Conservation (phyloP, 2,888 invertebrate species). For the Dynastes tityus region DNA sequence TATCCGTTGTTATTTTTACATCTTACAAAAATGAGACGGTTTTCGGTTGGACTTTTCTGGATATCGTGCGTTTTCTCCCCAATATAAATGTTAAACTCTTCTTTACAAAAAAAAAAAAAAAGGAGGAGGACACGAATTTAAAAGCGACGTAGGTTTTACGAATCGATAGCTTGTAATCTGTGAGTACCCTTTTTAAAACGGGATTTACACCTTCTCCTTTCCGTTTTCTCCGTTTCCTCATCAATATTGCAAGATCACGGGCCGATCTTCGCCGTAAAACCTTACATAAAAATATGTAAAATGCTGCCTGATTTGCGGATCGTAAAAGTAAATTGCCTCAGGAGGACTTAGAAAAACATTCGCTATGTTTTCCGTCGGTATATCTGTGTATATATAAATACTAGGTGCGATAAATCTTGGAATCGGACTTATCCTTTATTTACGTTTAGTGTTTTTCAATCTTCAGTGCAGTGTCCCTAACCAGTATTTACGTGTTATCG, state of each 20-base stretch:
- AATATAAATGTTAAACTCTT: conserved; percentile 28
- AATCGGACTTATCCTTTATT: conserved; percentile 3
- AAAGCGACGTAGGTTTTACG: conserved; percentile 1
- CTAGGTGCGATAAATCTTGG: conserved; percentile 25
- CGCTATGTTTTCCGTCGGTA: conserved; percentile 4
- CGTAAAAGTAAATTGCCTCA: conserved; percentile 42
- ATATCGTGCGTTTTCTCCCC: neutral
- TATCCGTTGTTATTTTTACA: conserved; percentile 16
- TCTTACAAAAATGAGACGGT: neutral
- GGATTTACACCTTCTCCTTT: conserved; percentile 37
- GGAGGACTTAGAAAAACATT: conserved; percentile 39
- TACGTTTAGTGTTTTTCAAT: neutral
- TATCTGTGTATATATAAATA: conserved; percentile 8
- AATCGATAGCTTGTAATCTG: conserved; percentile 34
- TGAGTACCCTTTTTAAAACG: conserved; percentile 24
- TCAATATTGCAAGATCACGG: conserved; percentile 42
- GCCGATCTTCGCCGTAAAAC: conserved; percentile 26
- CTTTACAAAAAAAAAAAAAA: neutral
- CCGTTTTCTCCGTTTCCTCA: conserved; percentile 23
- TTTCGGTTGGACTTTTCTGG: neutral
- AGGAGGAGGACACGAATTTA: conserved; percentile 1
- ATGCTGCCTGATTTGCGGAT: conserved; percentile 7
- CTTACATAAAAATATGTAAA: conserved; percentile 43
- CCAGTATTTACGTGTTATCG: neutral
- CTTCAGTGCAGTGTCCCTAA: neutral